Conservation (phyloP, 2,888 invertebrate species). For the Azorinus chamasolen region DNA sequence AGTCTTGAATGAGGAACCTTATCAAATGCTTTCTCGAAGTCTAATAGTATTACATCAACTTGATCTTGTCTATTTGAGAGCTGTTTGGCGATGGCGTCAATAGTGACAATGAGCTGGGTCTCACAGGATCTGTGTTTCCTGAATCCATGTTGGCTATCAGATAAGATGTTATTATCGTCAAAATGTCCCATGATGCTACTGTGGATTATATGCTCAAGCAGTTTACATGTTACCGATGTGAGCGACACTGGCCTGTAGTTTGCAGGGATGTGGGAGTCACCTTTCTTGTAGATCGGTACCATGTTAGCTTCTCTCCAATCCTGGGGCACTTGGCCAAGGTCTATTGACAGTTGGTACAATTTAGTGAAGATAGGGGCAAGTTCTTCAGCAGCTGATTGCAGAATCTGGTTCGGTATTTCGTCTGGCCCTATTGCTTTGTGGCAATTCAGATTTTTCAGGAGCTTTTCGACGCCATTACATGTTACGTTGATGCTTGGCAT, state of each 20-base stretch:
- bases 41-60: constrained; percentile 2
- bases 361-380: constrained; percentile 11
- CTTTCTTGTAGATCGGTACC: constrained; percentile 16
- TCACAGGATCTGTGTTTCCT: constrained; percentile 2
- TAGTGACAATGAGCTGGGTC: constrained; percentile 14
- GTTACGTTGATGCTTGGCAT: constrained; percentile 39
- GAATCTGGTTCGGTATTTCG: constrained; percentile 1
- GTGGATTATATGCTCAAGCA: constrained; percentile 33
- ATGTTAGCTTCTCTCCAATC: constrained; percentile 43
- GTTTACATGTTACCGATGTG: constrained; percentile 2
- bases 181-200: constrained; percentile 35
- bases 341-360: constrained; percentile 15
- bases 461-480: constrained; percentile 31
- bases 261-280: constrained; percentile 5
- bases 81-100: constrained; percentile 6
- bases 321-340: constrained; percentile 22
- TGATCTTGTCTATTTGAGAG: constrained; percentile 5
- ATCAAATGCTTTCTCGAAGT: constrained; percentile 9
- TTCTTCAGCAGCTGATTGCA: constrained; percentile 14
- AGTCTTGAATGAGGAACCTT: constrained; percentile 4
- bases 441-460: constrained; percentile 20
- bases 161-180: constrained; percentile 16
- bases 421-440: constrained; percentile 21
- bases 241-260: constrained; percentile 4
- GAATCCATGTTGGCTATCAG: constrained; percentile 33